These are phyloP conservation scores for Diorhabda elongata DNA, from an alignment of 1,140 invertebrate genomes.

Conservation along the genomic window DNA sequence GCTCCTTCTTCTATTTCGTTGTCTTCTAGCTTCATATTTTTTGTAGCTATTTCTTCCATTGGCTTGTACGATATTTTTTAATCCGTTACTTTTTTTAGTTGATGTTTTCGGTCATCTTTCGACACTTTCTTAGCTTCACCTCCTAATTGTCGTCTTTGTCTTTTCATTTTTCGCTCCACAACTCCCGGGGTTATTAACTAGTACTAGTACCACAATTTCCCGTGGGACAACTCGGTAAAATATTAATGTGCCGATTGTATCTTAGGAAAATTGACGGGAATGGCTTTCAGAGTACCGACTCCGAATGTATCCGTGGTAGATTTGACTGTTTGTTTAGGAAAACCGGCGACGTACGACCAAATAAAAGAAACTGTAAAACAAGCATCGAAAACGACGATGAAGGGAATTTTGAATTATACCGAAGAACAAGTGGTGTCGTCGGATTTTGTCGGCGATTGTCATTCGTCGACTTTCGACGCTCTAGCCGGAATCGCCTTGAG, in stretches of 20 bases:
- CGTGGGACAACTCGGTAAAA: no score
- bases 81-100: no score
- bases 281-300: constrained; percentile 67
- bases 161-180: no score
- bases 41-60: no score
- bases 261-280: constrained; percentile 19
- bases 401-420: constrained; percentile 91
- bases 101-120: no score
- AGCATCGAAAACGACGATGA: constrained; percentile 71
- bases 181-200: no score
- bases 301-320: constrained; percentile 98
- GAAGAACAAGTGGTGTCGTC: constrained; percentile 91
- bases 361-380: constrained; percentile 90
- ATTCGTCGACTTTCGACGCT: constrained; percentile 92
- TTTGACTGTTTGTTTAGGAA: constrained; percentile 74
- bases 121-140: not conserved
- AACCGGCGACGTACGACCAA: constrained; percentile 73
- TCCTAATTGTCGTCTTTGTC: not conserved
- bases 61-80: no score
- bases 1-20: no score
- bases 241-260: not conserved
- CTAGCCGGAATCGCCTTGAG: constrained; percentile 89
- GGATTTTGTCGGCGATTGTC: constrained; percentile 84
- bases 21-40: no score
- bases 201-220: no score